Base-by-base conservation (phyloP, 35 echinoderm and acorn worm genomes). In the Ptychodera flava region DNA sequence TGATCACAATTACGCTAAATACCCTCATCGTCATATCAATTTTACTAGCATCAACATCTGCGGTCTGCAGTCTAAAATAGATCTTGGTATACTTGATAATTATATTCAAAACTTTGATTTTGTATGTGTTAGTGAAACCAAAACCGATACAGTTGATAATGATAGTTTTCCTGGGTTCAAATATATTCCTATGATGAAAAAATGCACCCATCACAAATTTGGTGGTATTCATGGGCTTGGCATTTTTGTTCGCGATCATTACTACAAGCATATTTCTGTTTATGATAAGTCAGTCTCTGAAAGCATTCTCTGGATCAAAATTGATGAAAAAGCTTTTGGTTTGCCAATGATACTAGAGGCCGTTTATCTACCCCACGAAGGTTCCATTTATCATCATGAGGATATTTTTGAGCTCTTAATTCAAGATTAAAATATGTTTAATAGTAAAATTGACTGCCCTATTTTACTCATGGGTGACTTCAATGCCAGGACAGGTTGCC, bases 71-170 rank as follows among this genome's bases (percentile, higher is more conserved):
- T 77, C n/a, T 38, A 89, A 89, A 83, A 33, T 2, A 1, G 80
- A 89, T 30, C 27, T 14, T 82, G 81, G 81, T 34, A 82, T 90
- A 32, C 32, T 85, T 0, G 34, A 35, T 78, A 53, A 85, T 31
- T 90, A 90, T 34, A 85, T 79, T 0, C 36, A 80, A 27, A 10
- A 80, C 1, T 85, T 85, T 85, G 75, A 80, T 37, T 78, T 90
- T 34, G 45, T 85, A 79, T 90, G 89, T 33, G 27, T 90, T 0
- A 53, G 79, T 35, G 76, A 85, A 79, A 90, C 89, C 30, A 90
- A 80, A 85, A 37, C 83, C 36, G 83, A 90, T 79, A n/a, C 15
- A 75, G 78, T 86, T 38, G 28, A 86, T 77, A 14, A 0, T 31
- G 77, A 31, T 1, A n/a, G 2, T 29, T 91, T 91, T 53, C 89